Evolutionary conservation across 2,888 invertebrate genomes (phyloP).

Genomic region (Panzeria rudis): DNA sequence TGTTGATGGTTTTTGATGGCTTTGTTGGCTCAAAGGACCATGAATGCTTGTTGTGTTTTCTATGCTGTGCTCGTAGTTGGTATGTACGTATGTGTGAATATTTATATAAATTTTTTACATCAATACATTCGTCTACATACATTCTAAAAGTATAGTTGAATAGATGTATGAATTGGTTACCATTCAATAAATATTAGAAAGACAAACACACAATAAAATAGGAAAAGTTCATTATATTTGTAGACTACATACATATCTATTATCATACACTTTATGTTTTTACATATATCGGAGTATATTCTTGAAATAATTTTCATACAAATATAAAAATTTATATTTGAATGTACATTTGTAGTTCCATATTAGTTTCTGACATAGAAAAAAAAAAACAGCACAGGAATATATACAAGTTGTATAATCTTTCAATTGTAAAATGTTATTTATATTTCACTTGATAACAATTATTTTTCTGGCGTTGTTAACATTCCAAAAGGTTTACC

Average conservation of each 20-base stretch:
- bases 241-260: background rate
- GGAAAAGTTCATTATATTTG: slow-evolving; percentile 47
- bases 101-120: slow-evolving; percentile 54
- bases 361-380: slow-evolving; percentile 20
- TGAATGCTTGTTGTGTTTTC: slow-evolving; percentile 60
- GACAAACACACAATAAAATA: slow-evolving; percentile 26
- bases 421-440: slow-evolving; percentile 68
- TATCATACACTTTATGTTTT: background rate
- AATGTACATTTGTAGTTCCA: background rate
- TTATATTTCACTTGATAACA: slow-evolving; percentile 69
- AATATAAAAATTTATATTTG: background rate
- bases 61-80: background rate
- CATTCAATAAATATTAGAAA: slow-evolving; percentile 61
- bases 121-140: slow-evolving; percentile 54
- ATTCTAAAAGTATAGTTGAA: slow-evolving; percentile 54
- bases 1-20: slow-evolving; percentile 75
- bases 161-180: slow-evolving; percentile 61
- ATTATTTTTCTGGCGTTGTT: slow-evolving; percentile 67
- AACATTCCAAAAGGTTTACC: slow-evolving; percentile 43
- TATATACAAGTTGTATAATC: slow-evolving; percentile 52
- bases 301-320: background rate
- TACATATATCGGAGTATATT: background rate
- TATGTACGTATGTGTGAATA: background rate
- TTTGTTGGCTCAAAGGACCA: slow-evolving; percentile 72
- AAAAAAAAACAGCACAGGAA: slow-evolving; percentile 16